Base-by-base conservation (phyloP, 2,797 vertebrate species). In the Simalia tracyae region DNA sequence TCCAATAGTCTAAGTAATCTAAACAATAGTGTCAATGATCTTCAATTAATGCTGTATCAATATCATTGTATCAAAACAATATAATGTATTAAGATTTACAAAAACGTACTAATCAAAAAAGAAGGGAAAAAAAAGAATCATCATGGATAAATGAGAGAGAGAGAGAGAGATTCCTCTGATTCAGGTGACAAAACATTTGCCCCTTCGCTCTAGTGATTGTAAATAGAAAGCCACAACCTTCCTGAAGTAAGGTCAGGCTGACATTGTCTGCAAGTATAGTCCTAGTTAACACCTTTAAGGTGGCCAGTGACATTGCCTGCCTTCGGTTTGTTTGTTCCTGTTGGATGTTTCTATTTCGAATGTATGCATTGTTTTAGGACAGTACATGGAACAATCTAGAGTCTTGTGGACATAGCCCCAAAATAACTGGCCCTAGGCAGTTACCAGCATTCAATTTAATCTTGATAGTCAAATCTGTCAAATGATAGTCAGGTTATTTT, bases 191-290 rank as follows among this genome's bases (percentile, higher is more conserved):
- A 93, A 94, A 8, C 93, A 84, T 94, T 95, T 86, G 60, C 68
- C 92, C 93, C 92, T 94, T 94, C 57, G 63, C 91, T 60, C 89
- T 93, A 59, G 94, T 87, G 91, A 94, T 94, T 88, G 91, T 87
- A 96, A 96, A 95, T 61, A 96, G 92, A 96, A 97, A 94, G 91
- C 14, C 76, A 93, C 93, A 93, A 94, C 94, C 92, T 96, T 94
- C 89, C 87, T 93, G 63, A 42, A 76, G 87, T 89, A 91, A 93
- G 91, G 84, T 76, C 81, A 89, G 87, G 81, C 59, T 93, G 92
- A 91, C 87, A 93, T 93, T 91, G 42, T 85, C 22, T 76, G 10
- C 59, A 76, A 89, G 64, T 63, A 57, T 89, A 89, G 46, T 42
- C 28, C 22, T 84, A 91, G 42, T 56, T 76, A 91, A 89, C 81